phyloP scores from a whole-genome alignment of 1,140 invertebrate genomes.

The Hyposmocoma kahamanoa region DNA sequence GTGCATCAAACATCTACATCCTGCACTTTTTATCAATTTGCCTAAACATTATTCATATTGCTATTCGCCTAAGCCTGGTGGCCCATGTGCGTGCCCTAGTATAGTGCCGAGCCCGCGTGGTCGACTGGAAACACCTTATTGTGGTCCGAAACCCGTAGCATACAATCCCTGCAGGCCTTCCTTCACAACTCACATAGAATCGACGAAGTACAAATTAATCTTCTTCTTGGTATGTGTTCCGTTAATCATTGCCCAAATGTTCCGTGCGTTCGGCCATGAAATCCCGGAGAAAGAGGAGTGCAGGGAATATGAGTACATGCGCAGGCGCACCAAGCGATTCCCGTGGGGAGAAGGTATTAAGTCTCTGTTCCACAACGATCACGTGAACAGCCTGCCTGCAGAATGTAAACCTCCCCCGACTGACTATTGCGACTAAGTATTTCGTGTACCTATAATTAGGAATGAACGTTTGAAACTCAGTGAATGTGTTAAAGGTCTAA shows the following conservation, averaged over 20 bases:
- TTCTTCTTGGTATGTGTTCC: constrained; percentile 42
- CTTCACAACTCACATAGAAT: constrained; percentile 36
- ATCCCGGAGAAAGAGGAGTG: constrained; percentile 33
- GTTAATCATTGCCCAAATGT: constrained; percentile 39
- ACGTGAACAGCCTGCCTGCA: constrained; percentile 83
- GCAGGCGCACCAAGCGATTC: constrained; percentile 74
- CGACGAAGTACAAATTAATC: constrained; percentile 45
- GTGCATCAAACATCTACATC: too few relatives aligned
- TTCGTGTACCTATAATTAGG: too few relatives aligned
- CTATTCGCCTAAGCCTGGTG: constrained; percentile 29
- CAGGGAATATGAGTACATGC: constrained; percentile 62
- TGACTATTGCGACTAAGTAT: constrained; percentile 42
- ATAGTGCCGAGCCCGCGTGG: constrained; percentile 19
- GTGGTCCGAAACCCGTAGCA: constrained; percentile 32
- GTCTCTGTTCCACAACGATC: constrained; percentile 87
- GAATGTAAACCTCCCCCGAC: constrained; percentile 78
- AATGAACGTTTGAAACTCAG: too few relatives aligned
- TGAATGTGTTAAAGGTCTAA: too few relatives aligned
- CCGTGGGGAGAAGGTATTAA: constrained; percentile 93
- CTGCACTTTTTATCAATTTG: too few relatives aligned
- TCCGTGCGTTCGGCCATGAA: constrained; percentile 25
- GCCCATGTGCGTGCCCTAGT: constrained; percentile 20
- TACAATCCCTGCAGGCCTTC: constrained; percentile 48
- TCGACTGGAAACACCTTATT: constrained; percentile 31
- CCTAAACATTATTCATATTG: constrained; percentile 34